Percentiles rank a stretch among this genome's conserved stretches.
Evolutionary conservation across 1,140 invertebrate genomes (phyloP).

Genomic region (Ctenoplectra terminalis): DNA sequence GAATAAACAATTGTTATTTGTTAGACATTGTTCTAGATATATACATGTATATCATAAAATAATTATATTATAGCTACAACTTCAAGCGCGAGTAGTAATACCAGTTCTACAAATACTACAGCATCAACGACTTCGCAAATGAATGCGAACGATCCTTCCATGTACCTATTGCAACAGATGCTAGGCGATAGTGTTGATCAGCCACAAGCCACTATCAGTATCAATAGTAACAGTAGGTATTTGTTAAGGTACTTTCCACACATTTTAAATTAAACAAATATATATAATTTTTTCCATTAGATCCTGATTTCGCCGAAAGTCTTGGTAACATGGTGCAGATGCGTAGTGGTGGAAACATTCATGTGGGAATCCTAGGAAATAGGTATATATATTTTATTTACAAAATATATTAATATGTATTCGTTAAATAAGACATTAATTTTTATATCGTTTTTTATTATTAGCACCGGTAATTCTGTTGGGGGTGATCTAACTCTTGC

Average conservation of each 20-base stretch:
- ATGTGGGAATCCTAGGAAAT: conserved; percentile 49
- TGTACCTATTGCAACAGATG: conserved; percentile 38
- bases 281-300: conserved; percentile 19
- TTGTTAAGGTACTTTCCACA: background rate
- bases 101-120: conserved; percentile 49
- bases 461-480: conserved; percentile 15
- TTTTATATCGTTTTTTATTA: background rate
- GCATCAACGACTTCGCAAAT: conserved; percentile 29
- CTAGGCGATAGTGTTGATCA: conserved; percentile 9
- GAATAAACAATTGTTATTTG: background rate
- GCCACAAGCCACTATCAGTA: conserved; percentile 31
- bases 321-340: conserved; percentile 52
- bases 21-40: background rate
- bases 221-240: conserved; percentile 30
- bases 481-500: conserved; percentile 47
- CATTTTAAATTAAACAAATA: background rate
- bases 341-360: conserved; percentile 46
- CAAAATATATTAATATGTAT: background rate
- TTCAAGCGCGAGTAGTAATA: conserved; percentile 48
- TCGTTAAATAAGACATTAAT: background rate
- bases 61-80: conserved; percentile 45
- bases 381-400: conserved; percentile 42
- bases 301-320: conserved; percentile 37
- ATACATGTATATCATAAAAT: background rate
- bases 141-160: conserved; percentile 15